Evolutionary conservation across 2,888 invertebrate species (phyloP), one percentile per base, ranked within the genome.

Genomic region (Zygogramma bicolorata): DNA sequence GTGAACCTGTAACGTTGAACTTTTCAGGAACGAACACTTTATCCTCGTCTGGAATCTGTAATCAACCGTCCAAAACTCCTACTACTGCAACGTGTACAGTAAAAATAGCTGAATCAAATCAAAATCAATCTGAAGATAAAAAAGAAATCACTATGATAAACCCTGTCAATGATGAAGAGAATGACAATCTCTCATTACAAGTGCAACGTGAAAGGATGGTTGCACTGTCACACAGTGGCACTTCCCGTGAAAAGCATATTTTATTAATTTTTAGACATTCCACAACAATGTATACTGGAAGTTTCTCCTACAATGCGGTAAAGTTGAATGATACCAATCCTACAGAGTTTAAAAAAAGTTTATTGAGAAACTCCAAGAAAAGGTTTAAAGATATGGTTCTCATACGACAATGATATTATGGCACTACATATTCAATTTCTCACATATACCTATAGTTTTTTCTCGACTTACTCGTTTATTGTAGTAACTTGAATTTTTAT

Each of bases 1-100:
- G 13, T n/a, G n/a, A 42, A 65, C 57, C 31, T 22, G 57, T 57
- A 29, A 57, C 65, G 1, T 15, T 65, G 13, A 22, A 59, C 40
- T 59, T 59, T 15, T 67, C 67, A 40, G 42, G 27, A 58, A 42
- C 67, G 7, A 67, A 57, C 6, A 13, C 29, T 27, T n/a, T n/a
- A n/a, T n/a, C n/a, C n/a, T n/a, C n/a, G n/a, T n/a, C n/a, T n/a
- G n/a, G n/a, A n/a, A n/a, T n/a, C n/a, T n/a, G n/a, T n/a, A n/a
- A n/a, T n/a, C n/a, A n/a, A n/a, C n/a, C n/a, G n/a, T n/a, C n/a
- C n/a, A n/a, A n/a, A n/a, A n/a, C n/a, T n/a, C n/a, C n/a, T n/a
- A n/a, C n/a, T n/a, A n/a, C n/a, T n/a, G n/a, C n/a, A n/a, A n/a
- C n/a, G n/a, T n/a, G n/a, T n/a, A n/a, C n/a, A n/a, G n/a, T n/a